Conservation (phyloP, 2,113 vertebrate genomes). For the Stegastes partitus region DNA sequence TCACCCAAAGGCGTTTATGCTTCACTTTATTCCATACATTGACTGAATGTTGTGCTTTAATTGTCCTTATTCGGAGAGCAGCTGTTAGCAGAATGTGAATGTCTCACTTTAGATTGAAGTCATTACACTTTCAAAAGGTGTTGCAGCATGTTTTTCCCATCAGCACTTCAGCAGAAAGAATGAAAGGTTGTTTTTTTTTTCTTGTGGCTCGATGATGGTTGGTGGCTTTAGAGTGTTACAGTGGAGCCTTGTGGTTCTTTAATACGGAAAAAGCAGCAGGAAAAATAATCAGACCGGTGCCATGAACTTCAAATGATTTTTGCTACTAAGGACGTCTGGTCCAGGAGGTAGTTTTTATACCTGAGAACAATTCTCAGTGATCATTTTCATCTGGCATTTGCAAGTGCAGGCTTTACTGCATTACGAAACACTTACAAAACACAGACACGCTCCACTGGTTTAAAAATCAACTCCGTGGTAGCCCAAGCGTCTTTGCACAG, state of each 20-base stretch:
- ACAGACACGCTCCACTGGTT: not conserved
- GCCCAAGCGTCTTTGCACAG: not conserved
- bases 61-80: constrained; percentile 41
- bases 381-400: not conserved
- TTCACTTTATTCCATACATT: not conserved
- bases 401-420: not conserved
- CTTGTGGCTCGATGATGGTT: constrained; percentile 3
- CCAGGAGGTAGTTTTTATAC: not conserved
- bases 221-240: not conserved
- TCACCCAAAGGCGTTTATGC: not conserved
- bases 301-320: not conserved
- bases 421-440: not conserved
- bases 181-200: constrained; percentile 16
- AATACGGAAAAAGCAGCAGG: constrained; percentile 24
- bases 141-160: constrained; percentile 56
- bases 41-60: not conserved
- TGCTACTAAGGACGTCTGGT: not conserved
- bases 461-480: not conserved
- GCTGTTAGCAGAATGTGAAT: constrained; percentile 46
- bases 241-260: constrained; percentile 1
- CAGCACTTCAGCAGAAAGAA: constrained; percentile 33
- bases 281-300: constrained; percentile 19
- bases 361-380: not conserved
- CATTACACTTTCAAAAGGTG: constrained; percentile 54
- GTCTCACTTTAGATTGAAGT: constrained; percentile 52